Evolutionary conservation across 2,888 invertebrate genomes (phyloP).

Genomic region (Mesochorus sp.): DNA sequence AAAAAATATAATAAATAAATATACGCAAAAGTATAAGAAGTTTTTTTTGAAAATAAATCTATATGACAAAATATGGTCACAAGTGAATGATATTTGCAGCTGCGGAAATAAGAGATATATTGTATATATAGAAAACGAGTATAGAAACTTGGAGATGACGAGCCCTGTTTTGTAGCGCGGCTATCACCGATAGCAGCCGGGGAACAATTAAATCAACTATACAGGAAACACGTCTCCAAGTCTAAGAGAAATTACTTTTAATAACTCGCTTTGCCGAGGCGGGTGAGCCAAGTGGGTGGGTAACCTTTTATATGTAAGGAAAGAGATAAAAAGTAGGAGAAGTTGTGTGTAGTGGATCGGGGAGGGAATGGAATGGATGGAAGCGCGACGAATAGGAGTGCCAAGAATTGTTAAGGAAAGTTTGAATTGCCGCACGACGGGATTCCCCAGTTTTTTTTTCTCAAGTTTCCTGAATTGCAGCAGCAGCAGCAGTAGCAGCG

Average conservation of each 20-base stretch:
- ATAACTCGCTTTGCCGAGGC: constrained; percentile 16
- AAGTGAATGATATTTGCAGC: no score
- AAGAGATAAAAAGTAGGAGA: constrained; percentile 14
- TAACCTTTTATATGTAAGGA: not conserved
- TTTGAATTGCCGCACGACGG: constrained; percentile 58
- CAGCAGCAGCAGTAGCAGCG: constrained; percentile 10
- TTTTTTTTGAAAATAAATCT: no score
- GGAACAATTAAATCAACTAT: not conserved
- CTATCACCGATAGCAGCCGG: no score
- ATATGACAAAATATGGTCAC: no score
- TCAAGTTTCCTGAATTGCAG: constrained; percentile 56
- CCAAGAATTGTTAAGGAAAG: constrained; percentile 64
- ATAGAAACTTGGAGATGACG: no score
- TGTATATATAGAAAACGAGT: no score
- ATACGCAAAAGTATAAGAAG: no score
- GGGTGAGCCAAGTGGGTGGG: not conserved
- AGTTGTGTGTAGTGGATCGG: constrained; percentile 18
- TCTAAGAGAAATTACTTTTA: constrained; percentile 17
- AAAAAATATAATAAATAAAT: no score
- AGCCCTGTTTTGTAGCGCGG: no score
- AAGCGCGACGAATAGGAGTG: constrained; percentile 55
- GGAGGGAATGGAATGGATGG: constrained; percentile 1
- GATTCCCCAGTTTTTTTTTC: constrained; percentile 43
- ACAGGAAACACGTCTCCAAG: not conserved
- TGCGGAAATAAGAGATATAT: no score